Evolutionary conservation across 1,140 invertebrate genomes (phyloP).

Genomic region (Temnothorax curvispinosus): DNA sequence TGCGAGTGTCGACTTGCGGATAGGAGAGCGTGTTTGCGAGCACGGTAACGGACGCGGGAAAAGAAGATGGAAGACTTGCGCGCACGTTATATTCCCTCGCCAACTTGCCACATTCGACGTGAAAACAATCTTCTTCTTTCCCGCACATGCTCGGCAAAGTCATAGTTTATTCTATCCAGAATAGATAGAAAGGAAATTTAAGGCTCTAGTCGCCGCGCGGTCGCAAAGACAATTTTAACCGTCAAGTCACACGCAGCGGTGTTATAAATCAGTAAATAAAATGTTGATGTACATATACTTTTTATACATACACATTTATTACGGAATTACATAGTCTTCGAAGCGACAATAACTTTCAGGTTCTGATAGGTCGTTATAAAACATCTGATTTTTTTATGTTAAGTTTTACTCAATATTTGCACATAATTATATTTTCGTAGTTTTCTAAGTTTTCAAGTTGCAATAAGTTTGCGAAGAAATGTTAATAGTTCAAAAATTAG

Average conservation of each 20-base stretch:
- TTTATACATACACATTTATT: neutral
- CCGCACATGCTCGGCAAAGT: neutral
- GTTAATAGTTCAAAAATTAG: slow-evolving; percentile 5
- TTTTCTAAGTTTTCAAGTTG: neutral
- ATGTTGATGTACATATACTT: neutral
- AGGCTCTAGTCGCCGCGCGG: neutral
- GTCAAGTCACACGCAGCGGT: neutral
- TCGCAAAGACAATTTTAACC: neutral
- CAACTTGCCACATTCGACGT: slow-evolving; percentile 34
- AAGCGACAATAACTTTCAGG: neutral
- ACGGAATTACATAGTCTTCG: neutral
- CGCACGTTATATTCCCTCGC: slow-evolving; percentile 36
- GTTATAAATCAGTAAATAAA: neutral
- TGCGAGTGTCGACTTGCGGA: slow-evolving; percentile 47
- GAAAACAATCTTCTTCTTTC: slow-evolving; percentile 49
- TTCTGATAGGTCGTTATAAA: neutral
- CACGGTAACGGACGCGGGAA: slow-evolving; percentile 36
- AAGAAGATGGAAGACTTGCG: slow-evolving; percentile 48
- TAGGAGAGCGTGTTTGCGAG: slow-evolving; percentile 30
- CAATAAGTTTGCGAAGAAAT: neutral
- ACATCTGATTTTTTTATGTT: neutral
- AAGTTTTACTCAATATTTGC: neutral
- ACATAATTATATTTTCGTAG: neutral
- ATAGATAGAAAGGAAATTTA: slow-evolving; percentile 24
- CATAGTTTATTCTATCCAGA: slow-evolving; percentile 12